Evolutionary conservation across 2,113 vertebrate genomes (phyloP).

Genomic region (Acanthisitta chloris): DNA sequence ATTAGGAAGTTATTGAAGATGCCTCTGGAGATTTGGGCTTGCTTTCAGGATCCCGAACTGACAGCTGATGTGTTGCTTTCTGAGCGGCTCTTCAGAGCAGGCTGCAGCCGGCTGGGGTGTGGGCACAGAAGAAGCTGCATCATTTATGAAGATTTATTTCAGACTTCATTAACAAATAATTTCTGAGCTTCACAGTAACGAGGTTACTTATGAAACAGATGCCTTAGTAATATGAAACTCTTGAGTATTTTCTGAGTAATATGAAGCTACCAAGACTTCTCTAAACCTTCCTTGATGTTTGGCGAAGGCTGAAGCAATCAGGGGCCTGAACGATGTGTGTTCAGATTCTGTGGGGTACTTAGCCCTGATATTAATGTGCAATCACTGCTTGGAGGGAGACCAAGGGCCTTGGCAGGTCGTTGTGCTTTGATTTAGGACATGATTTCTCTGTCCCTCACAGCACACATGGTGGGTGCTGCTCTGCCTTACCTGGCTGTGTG

Average conservation of each 20-base stretch:
- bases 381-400: background rate
- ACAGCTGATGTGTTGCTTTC: constrained; percentile 26
- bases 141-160: constrained; percentile 43
- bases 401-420: background rate
- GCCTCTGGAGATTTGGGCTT: constrained; percentile 2
- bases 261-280: background rate
- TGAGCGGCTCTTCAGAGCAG: background rate
- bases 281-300: background rate
- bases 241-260: background rate
- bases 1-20: constrained; percentile 53
- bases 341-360: background rate
- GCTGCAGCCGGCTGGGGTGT: background rate
- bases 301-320: background rate
- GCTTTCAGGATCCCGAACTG: constrained; percentile 31
- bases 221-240: background rate
- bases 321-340: background rate
- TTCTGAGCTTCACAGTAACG: background rate
- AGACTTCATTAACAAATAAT: constrained; percentile 33
- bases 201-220: background rate
- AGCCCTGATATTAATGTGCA: background rate
- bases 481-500: background rate
- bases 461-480: rapidly evolving
- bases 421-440: background rate
- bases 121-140: background rate
- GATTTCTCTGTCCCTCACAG: rapidly evolving